Evolutionary conservation across 2,888 invertebrate genomes (phyloP).

Genomic region (Rotaria sp.): DNA sequence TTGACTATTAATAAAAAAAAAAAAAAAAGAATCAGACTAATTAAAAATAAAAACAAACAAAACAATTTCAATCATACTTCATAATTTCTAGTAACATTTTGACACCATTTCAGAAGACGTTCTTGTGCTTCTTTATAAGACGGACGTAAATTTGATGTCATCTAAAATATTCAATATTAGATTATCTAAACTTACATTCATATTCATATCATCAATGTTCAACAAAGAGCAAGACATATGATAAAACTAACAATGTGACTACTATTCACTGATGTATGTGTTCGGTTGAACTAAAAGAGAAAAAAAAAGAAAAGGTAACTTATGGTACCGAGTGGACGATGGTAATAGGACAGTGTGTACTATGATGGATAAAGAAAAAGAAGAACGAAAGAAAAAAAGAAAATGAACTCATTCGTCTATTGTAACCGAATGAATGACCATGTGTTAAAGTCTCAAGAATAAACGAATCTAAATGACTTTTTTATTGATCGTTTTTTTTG

Average conservation of each 20-base stretch:
- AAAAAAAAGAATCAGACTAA: neutral
- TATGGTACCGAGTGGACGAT: neutral
- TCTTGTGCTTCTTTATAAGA: slow-evolving; percentile 23
- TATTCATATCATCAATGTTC: neutral
- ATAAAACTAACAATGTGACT: neutral
- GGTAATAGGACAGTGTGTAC: neutral
- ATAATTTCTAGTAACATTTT: slow-evolving; percentile 11
- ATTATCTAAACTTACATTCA: neutral
- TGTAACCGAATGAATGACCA: neutral
- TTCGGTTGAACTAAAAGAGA: neutral
- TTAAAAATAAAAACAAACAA: no score
- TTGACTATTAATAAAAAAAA: neutral
- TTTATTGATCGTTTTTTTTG: neutral
- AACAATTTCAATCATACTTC: neutral
- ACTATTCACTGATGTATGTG: neutral
- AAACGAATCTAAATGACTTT: no score
- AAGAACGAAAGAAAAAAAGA: neutral
- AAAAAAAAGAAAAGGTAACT: neutral
- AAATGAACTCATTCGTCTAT: neutral
- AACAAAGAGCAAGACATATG: neutral
- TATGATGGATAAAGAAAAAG: neutral
- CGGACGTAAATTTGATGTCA: neutral
- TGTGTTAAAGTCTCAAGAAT: neutral
- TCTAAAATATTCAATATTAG: neutral
- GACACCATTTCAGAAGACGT: slow-evolving; percentile 28